Conservation (phyloP, 2,113 vertebrate species). For the Recurvirostra avosetta region DNA sequence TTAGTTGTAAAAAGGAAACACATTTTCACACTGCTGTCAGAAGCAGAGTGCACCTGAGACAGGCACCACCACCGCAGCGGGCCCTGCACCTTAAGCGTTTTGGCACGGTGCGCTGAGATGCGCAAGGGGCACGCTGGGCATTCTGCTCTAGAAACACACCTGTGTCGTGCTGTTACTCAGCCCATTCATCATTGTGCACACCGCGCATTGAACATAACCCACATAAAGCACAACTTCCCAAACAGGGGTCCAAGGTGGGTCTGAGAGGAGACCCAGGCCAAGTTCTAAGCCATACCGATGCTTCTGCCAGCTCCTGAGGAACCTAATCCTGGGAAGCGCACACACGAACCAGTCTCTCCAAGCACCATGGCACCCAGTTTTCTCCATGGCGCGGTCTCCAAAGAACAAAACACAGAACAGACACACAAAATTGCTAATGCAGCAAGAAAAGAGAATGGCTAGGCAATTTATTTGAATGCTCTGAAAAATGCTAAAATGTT, state of each 20-base stretch:
- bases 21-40: background rate
- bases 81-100: background rate
- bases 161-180: background rate
- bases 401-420: background rate
- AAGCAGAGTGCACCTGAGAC: background rate
- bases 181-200: rapidly evolving
- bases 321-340: rapidly evolving
- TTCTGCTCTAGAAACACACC: background rate
- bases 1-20: background rate
- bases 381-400: rapidly evolving
- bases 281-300: too few species aligned
- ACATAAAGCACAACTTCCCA: background rate
- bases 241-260: background rate
- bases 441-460: background rate
- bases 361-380: background rate
- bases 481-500: background rate
- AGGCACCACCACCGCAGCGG: rapidly evolving
- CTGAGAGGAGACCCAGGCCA: background rate
- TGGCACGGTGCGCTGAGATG: background rate
- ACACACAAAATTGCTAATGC: background rate
- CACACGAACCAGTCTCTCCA: background rate
- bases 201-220: background rate
- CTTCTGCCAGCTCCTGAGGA: background rate
- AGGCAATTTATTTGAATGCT: background rate
- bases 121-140: background rate